Evolutionary conservation across 1,140 invertebrate genomes (phyloP).

Genomic region (Sycophila sp.): DNA sequence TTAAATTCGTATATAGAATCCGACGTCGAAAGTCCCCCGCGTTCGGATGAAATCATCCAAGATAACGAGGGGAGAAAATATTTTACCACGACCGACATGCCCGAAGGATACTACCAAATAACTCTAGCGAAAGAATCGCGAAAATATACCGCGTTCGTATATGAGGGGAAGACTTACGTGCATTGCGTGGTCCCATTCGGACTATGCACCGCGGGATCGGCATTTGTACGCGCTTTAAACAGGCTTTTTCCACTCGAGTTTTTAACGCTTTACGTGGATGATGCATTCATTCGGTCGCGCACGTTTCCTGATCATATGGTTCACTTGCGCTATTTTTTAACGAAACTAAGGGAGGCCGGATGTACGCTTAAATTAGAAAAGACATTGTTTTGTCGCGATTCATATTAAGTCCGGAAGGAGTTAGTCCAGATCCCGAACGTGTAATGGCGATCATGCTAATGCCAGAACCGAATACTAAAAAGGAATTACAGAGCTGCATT

Average conservation of each 20-base stretch:
- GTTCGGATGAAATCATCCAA: background rate
- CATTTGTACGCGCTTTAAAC: background rate
- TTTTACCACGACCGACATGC: background rate
- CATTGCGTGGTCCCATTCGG: conserved; percentile 15
- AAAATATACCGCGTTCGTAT: conserved; percentile 13
- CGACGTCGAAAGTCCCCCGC: background rate
- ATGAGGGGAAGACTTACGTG: background rate
- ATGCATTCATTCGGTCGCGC: background rate
- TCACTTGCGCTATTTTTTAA: background rate
- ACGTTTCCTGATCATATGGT: background rate
- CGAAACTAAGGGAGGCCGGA: background rate
- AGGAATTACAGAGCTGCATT: too few relatives aligned
- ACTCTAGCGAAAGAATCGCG: background rate
- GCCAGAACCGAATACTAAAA: background rate
- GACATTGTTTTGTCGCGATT: background rate
- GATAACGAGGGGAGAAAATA: background rate
- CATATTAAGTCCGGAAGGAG: background rate
- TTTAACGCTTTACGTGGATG: background rate
- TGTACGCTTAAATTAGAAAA: background rate
- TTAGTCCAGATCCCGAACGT: background rate
- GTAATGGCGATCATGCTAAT: background rate
- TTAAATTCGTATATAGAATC: conserved; percentile 1
- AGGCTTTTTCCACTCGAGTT: background rate
- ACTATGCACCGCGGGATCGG: background rate
- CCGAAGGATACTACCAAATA: background rate